Evolutionary conservation across 2,888 invertebrate genomes (phyloP).

Genomic region (Clitarchus hookeri): DNA sequence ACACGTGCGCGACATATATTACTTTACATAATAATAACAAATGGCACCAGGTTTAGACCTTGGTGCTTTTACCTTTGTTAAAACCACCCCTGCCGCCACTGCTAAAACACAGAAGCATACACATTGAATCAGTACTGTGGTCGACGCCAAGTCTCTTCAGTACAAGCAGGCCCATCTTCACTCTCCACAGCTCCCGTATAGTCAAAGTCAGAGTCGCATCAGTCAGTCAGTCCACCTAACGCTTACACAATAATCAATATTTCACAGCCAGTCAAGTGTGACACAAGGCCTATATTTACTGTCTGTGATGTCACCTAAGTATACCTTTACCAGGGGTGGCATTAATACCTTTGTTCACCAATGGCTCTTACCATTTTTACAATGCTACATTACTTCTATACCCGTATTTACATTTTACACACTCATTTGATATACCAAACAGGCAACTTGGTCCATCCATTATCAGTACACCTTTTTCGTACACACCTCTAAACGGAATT

Average conservation of each 20-base stretch:
- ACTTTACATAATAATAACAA: slow-evolving; percentile 51
- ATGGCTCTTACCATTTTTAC: background rate
- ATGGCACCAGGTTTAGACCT: slow-evolving; percentile 76
- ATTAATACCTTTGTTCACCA: background rate
- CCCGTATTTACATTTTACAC: background rate
- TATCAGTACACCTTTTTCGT: background rate
- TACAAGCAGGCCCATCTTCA: slow-evolving; percentile 14
- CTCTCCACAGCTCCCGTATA: background rate
- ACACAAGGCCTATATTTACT: background rate
- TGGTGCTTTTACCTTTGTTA: slow-evolving; percentile 94
- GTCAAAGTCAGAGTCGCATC: background rate
- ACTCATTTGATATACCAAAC: background rate
- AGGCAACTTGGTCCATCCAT: background rate
- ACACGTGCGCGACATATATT: background rate
- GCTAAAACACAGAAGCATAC: slow-evolving; percentile 85
- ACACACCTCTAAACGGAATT: background rate
- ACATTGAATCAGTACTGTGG: slow-evolving; percentile 72
- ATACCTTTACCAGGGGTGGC: slow-evolving; percentile 9
- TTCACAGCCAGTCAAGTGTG: background rate
- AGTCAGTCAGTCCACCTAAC: background rate
- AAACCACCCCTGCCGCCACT: slow-evolving; percentile 93
- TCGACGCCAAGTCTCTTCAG: slow-evolving; percentile 20
- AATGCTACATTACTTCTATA: background rate
- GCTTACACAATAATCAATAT: background rate
- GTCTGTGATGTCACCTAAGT: background rate